Percentiles rank a stretch among this genome's conserved stretches.
Conservation (phyloP, 2,888 invertebrate species). For the Nemurella pictetii region DNA sequence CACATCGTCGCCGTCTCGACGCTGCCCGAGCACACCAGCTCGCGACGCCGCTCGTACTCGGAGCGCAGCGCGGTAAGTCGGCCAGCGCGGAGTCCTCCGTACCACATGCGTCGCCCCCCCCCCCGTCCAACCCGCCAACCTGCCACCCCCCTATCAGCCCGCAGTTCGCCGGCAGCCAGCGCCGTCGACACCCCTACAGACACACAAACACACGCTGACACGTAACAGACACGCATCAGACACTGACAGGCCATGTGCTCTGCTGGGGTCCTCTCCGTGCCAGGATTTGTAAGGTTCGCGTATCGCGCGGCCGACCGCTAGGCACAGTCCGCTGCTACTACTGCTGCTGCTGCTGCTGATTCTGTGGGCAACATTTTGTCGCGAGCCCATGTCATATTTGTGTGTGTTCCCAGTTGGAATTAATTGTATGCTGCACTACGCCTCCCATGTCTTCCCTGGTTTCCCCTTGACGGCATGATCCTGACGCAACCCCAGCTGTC, state of each 20-base stretch:
- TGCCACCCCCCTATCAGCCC: slow-evolving; percentile 16
- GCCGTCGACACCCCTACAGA: background rate
- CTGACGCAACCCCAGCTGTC: background rate
- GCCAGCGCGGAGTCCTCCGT: slow-evolving; percentile 8
- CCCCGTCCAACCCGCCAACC: background rate
- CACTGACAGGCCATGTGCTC: no score
- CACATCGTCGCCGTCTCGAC: slow-evolving; percentile 43
- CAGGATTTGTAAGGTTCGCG: background rate
- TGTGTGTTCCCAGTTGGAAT: background rate
- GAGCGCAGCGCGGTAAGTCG: slow-evolving; percentile 44
- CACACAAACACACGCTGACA: background rate
- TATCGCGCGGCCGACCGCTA: background rate
- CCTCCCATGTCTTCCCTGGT: background rate
- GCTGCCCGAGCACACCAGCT: slow-evolving; percentile 27
- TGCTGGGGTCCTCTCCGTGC: background rate
- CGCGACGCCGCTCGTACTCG: slow-evolving; percentile 41
- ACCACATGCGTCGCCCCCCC: background rate
- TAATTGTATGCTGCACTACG: background rate
- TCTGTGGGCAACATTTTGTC: no score
- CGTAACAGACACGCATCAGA: background rate
- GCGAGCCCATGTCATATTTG: no score
- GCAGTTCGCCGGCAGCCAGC: background rate
- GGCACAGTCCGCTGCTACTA: background rate
- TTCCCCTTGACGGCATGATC: background rate
- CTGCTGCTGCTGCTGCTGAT: background rate